Base-by-base conservation (phyloP, 2,113 vertebrate genomes). In the Globicephala melas region DNA sequence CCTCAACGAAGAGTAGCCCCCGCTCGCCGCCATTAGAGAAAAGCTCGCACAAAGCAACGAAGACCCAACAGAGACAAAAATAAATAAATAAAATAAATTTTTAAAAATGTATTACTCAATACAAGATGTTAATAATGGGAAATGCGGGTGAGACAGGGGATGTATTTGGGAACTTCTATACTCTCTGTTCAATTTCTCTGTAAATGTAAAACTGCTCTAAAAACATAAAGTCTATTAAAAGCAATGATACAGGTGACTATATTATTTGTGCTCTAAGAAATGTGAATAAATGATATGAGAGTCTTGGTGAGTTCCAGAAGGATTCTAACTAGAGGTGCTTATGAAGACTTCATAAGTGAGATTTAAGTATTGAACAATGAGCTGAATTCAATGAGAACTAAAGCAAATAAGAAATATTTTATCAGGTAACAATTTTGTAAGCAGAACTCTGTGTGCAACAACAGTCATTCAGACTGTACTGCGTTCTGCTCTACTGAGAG, bases 231-330 rank as follows among this genome's bases (percentile, higher is more conserved):
- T 58, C 20, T 58, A 58, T 58, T 58, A 20, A 58, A 58, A 58
- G 20, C 26, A 38, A 50, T 82, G n/a, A 77, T 44, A 71, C 25
- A 68, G 62, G 6, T 53, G 23, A 77, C 15, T 47, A 3, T 31
- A 79, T 67, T 83, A 65, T 83, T 77, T 87, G 21, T 83, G 21
- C 50, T 67, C 31, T 71, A 90, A 92, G 88, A 92, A 92, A 92
- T 50, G 47, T 21, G 76, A 92, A 86, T 38, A 47, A 90, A 68
- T 88, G 26, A 58, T 47, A 47, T 73, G 71, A n/a, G 36, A 89
- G 67, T n/a, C n/a, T 38, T 87, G 25, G 65, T 47, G 5, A 25
- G 74, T 65, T 91, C 33, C 15, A 38, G 44, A 84, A 80, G 4
- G 50, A 84, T 89, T 80, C 8, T 82, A 86, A 44, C 28, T 77